phyloP scores from a whole-genome alignment of 1,140 invertebrate genomes.

The Diachasmimorpha longicaudata region DNA sequence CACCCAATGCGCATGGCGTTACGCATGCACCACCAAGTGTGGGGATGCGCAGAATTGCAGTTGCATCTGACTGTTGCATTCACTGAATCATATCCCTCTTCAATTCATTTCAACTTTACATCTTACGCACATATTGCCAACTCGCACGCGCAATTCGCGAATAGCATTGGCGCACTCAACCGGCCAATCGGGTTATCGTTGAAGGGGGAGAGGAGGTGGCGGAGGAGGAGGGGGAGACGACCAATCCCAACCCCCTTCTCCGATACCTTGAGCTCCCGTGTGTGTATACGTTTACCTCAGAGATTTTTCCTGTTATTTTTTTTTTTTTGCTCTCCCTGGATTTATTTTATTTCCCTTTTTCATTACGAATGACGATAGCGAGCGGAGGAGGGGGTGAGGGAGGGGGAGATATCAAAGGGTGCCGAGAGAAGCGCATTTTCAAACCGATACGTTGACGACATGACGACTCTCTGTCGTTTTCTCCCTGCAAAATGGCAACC shows the following conservation, averaged over 20 bases:
- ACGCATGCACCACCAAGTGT: slow-evolving; percentile 39
- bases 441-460: slow-evolving; percentile 23
- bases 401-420: slow-evolving; percentile 37
- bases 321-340: slow-evolving; percentile 17
- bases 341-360: slow-evolving; percentile 22
- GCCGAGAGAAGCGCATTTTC: slow-evolving; percentile 23
- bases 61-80: neutral
- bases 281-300: slow-evolving; percentile 48
- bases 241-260: slow-evolving; percentile 49
- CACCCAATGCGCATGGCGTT: slow-evolving; percentile 31
- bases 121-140: slow-evolving; percentile 16
- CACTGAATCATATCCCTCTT: neutral
- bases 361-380: slow-evolving; percentile 26
- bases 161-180: slow-evolving; percentile 48
- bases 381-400: neutral
- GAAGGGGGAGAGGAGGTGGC: too few species aligned
- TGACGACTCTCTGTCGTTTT: slow-evolving; percentile 13
- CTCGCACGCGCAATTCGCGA: slow-evolving; percentile 33
- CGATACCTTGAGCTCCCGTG: slow-evolving; percentile 9
- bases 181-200: slow-evolving; percentile 55
- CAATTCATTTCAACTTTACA: neutral
- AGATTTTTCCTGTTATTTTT: slow-evolving; percentile 40
- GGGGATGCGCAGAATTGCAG: slow-evolving; percentile 4
- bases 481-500: slow-evolving; percentile 16
- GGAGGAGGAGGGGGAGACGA: too few species aligned